phyloP scores from a whole-genome alignment of 2,797 vertebrate genomes.

The Gouania willdenowi region DNA sequence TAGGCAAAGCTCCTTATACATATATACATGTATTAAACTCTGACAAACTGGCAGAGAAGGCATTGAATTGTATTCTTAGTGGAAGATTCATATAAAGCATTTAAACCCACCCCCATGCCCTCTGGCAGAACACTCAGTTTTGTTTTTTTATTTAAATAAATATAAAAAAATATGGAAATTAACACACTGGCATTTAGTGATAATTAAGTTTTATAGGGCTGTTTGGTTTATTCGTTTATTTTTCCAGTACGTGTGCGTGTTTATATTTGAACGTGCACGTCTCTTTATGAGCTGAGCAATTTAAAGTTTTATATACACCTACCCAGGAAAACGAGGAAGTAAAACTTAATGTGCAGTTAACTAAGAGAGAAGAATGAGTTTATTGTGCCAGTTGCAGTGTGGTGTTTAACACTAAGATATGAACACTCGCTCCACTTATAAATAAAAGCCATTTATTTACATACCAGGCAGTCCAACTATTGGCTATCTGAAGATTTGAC shows the following conservation, averaged over 20 bases:
- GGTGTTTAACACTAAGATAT: not conserved
- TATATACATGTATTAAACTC: not conserved
- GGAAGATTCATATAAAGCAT: not conserved
- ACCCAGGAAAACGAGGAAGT: constrained; percentile 34
- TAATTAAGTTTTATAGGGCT: constrained; percentile 38
- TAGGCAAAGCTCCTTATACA: not conserved
- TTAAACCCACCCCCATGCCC: not conserved
- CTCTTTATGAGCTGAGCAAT: constrained; percentile 49
- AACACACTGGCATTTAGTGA: constrained; percentile 14
- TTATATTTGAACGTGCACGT: constrained; percentile 22
- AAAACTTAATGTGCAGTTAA: constrained; percentile 31
- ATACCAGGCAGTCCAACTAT: no score
- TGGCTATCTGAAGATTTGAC: no score
- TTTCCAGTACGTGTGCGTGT: constrained; percentile 26
- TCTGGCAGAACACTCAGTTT: no score
- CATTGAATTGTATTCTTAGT: constrained; percentile 6
- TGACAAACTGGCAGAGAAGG: not conserved
- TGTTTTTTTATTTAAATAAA: not conserved
- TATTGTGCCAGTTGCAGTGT: constrained; percentile 11
- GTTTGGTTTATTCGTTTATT: constrained; percentile 23
- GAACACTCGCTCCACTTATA: no score
- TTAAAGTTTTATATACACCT: constrained; percentile 47
- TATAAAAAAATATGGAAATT: not conserved
- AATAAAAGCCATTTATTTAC: no score
- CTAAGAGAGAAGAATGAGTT: constrained; percentile 35